Base-by-base conservation (phyloP, 2,888 invertebrate genomes). In the Mesopsocus fuscifrons region DNA sequence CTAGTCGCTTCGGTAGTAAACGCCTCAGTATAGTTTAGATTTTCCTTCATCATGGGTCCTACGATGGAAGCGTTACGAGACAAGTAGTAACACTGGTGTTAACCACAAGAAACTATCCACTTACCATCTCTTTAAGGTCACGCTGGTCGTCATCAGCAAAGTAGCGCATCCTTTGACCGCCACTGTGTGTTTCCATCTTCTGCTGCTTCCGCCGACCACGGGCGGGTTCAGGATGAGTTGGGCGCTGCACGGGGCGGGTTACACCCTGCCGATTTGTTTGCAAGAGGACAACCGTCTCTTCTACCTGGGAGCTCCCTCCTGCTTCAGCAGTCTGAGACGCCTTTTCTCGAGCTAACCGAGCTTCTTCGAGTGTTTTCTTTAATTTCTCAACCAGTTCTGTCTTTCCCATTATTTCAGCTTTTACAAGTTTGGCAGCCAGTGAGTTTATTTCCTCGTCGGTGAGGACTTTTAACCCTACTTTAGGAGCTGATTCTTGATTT, bases 331-430 rank as follows among this genome's bases (percentile, higher is more conserved):
- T 43, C 35, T 50, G 49, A 22, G 50, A 49, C 26, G 41, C 44
- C 5, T 45, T 48, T n/a, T 52, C 51, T 41, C 61, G 57, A 9
- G 53, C 62, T 44, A 68, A 64, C 51, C 78, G 69, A 1, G 85
- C 84, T 18, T 62, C 62, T 49, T 82, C 79, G 34, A 94, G 60
- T 58, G 87, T 77, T 2, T 60, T 55, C 60, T 83, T 84, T 35
- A 94, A 62, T 55, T 82, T 71, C 30, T 60, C 57, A 0, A 78
- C 78, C 43, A 80, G 57, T 48, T 68, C 72, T 52, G 59, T 62
- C 57, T 94, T 77, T 15, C 91, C 94, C 69, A 89, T 72, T 52
- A 98, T 74, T 70, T 97, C 92, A 11, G 95, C 94, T 65, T 91
- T 91, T 0, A 97, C 66, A 48, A 92, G 72, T 63, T 82, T 88